Evolutionary conservation across 2,113 vertebrate species (phyloP).

Genomic region (Myodes glareolus): DNA sequence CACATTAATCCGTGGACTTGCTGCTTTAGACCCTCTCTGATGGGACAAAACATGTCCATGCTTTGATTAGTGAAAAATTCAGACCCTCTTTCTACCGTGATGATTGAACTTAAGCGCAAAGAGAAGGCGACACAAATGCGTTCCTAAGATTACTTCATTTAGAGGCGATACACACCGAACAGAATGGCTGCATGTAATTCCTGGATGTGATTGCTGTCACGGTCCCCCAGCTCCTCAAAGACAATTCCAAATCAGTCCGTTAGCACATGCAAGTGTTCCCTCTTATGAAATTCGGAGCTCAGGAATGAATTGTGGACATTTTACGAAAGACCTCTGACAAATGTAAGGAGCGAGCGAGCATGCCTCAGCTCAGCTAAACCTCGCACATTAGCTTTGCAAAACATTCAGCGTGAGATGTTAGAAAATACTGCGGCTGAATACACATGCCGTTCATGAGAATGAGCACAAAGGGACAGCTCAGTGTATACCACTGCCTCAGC

Average conservation of each 20-base stretch:
- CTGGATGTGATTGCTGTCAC: not conserved
- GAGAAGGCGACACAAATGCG: not conserved
- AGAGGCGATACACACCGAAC: not conserved
- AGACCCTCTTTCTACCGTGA: not conserved
- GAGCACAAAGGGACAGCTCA: not conserved
- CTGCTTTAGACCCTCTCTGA: not conserved
- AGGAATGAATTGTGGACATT: constrained; percentile 31
- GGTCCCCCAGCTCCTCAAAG: not conserved
- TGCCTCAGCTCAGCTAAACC: not conserved
- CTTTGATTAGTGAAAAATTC: not conserved
- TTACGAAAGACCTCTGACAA: constrained; percentile 23
- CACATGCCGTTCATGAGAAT: not conserved
- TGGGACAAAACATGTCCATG: not conserved
- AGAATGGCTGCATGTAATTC: not conserved
- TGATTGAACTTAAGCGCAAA: not conserved
- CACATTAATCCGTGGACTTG: not conserved
- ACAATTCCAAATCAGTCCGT: not conserved
- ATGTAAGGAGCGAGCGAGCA: constrained; percentile 8
- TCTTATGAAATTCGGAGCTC: not conserved
- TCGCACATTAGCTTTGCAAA: constrained; percentile 2
- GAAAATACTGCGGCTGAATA: constrained; percentile 2
- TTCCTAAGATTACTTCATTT: constrained; percentile 9
- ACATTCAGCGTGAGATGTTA: not conserved
- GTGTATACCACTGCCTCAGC: not conserved
- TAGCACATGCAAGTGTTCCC: not conserved